Evolutionary conservation across 2,797 vertebrate genomes (phyloP).

Genomic region (Alfaro cultratus): DNA sequence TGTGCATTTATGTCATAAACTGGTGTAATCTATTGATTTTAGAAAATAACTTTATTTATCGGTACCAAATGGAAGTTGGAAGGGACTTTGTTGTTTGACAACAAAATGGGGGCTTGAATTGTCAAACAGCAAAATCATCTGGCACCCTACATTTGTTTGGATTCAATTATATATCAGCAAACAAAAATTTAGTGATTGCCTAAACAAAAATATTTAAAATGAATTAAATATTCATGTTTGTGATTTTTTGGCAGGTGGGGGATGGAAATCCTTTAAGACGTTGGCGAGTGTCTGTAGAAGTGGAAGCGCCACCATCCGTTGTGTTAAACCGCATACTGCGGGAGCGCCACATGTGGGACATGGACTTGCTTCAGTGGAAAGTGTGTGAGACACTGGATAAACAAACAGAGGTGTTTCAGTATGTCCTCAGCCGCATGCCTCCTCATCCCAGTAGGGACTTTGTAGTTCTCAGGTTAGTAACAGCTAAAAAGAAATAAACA

Average conservation of each 20-base stretch:
- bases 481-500: not conserved
- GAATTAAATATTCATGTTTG: constrained; percentile 1
- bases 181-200: not conserved
- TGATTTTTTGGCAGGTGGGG: constrained; percentile 83
- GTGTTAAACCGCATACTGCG: constrained; percentile 94
- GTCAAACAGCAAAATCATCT: not conserved
- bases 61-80: not conserved
- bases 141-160: not conserved
- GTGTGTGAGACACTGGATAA: constrained; percentile 91
- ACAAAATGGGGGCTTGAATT: not conserved
- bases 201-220: not conserved
- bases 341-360: constrained; percentile 97
- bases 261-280: constrained; percentile 91
- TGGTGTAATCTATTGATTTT: not conserved
- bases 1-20: not conserved
- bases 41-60: not conserved
- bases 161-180: not conserved
- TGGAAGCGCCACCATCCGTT: constrained; percentile 93
- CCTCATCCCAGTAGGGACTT: constrained; percentile 95
- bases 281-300: constrained; percentile 94
- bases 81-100: not conserved
- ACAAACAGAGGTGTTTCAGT: constrained; percentile 95
- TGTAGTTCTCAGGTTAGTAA: constrained; percentile 89
- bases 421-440: constrained; percentile 93
- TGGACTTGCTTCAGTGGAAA: constrained; percentile 96